These are phyloP conservation scores for Danaus chrysippus DNA, from an alignment of 2,888 invertebrate genomes.

Conservation along the genomic window DNA sequence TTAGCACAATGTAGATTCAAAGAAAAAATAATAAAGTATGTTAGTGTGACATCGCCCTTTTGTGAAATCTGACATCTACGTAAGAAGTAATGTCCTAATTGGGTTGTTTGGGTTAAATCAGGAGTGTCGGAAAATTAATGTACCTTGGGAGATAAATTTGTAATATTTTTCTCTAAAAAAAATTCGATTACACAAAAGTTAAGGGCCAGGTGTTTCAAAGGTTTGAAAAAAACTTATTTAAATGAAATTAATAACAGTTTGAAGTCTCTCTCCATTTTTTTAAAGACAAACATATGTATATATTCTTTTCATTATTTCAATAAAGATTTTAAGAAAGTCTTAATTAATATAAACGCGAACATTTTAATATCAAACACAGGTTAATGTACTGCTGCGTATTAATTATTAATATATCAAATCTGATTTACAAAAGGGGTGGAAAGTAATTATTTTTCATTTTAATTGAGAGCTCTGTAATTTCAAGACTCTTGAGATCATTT, in stretches of 20 bases:
- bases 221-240: constrained; percentile 19
- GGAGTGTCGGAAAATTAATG: constrained; percentile 70
- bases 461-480: constrained; percentile 74
- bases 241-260: constrained; percentile 40
- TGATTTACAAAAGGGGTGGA: constrained; percentile 71
- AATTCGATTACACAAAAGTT: constrained; percentile 60
- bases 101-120: constrained; percentile 60
- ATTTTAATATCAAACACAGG: constrained; percentile 10
- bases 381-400: constrained; percentile 22
- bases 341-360: background rate
- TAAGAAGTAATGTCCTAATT: constrained; percentile 67
- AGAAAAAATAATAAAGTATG: background rate
- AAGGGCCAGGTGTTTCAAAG: constrained; percentile 56
- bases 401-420: constrained; percentile 58
- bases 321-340: too few species aligned
- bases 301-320: background rate
- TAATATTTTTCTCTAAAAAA: constrained; percentile 67
- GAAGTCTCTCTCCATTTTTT: constrained; percentile 41
- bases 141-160: constrained; percentile 63
- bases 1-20: background rate
- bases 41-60: constrained; percentile 13
- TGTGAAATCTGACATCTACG: constrained; percentile 21
- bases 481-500: constrained; percentile 63
- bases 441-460: constrained; percentile 73
- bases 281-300: background rate